Evolutionary conservation across 2,797 vertebrate genomes (phyloP).

Genomic region (Loris lydekkerianus): DNA sequence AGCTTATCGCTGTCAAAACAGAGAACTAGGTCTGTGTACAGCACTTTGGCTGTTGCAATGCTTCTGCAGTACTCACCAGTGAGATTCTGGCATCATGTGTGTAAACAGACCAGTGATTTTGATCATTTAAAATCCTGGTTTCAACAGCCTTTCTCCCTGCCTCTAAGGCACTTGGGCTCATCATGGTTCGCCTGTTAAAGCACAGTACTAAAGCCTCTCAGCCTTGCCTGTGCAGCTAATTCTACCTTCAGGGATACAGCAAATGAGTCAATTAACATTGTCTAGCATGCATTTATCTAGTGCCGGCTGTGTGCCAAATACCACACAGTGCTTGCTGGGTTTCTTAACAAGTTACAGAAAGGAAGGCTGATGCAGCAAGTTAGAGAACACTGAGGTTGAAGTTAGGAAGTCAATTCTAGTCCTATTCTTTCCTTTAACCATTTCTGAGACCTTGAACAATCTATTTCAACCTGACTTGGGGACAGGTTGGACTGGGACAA

Average conservation of each 20-base stretch:
- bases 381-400: not conserved
- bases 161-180: not conserved
- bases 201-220: not conserved
- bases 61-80: not conserved
- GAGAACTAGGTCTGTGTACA: not conserved
- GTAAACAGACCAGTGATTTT: constrained; percentile 7
- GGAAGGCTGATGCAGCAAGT: not conserved
- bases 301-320: constrained; percentile 44
- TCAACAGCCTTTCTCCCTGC: not conserved
- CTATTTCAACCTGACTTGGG: not conserved
- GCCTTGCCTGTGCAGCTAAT: constrained; percentile 9
- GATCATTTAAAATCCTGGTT: constrained; percentile 41
- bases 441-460: not conserved
- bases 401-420: not conserved
- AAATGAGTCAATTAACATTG: constrained; percentile 70
- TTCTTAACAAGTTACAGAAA: constrained; percentile 12
- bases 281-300: constrained; percentile 58
- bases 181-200: constrained; percentile 46
- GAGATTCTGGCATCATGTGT: not conserved
- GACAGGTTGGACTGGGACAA: not conserved
- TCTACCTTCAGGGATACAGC: constrained; percentile 29
- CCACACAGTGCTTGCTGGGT: not conserved
- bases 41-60: not conserved
- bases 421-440: not conserved
- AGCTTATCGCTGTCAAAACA: not conserved